Evolutionary conservation across 2,797 vertebrate genomes (phyloP), one percentile per base, ranked within the genome.

Genomic region (Macropodus opercularis): DNA sequence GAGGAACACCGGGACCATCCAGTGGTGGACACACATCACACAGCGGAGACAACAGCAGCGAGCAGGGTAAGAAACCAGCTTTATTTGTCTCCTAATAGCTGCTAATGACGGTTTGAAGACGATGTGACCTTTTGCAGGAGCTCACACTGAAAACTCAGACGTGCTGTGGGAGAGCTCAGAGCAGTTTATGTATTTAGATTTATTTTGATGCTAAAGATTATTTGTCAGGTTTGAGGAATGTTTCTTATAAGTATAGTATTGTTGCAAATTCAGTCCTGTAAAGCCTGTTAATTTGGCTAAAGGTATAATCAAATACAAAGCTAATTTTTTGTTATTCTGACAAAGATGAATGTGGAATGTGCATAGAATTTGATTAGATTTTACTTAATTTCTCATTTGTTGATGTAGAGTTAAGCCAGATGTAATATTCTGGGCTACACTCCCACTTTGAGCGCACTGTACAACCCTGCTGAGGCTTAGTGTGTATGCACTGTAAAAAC

Each of bases 21-120:
- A 98, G 97, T 2, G 97, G 97, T 5, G 97, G 97, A 79, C 97
- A 98, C 87, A 98, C 97, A 54, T 99, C 97, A 3, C 97, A 99
- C 91, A 99, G 97, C 1, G 97, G 97, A 12, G 97, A 99, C 90
- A 99, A 99, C 93, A 98, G 97, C 93, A 99, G 97, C 62, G 96
- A 99, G 89, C 97, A 98, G 93, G 97, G 97, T 99, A 93, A 91
- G 94, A 51, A 11, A 8, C 74, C n/a, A 11, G 3, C 27, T 44
- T 38, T 15, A 2, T 27, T 8, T 15, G 13, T 6, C 13, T 18
- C n/a, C n/a, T n/a, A n/a, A n/a, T n/a, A n/a, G n/a, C n/a, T n/a
- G n/a, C n/a, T n/a, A n/a, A n/a, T n/a, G n/a, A n/a, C n/a, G n/a
- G n/a, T 23, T 42, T 50, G 19, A 26, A 19, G 47, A 34, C 13